Evolutionary conservation across 2,113 vertebrate genomes (phyloP).

Genomic region (Melanostigma gelatinosum): DNA sequence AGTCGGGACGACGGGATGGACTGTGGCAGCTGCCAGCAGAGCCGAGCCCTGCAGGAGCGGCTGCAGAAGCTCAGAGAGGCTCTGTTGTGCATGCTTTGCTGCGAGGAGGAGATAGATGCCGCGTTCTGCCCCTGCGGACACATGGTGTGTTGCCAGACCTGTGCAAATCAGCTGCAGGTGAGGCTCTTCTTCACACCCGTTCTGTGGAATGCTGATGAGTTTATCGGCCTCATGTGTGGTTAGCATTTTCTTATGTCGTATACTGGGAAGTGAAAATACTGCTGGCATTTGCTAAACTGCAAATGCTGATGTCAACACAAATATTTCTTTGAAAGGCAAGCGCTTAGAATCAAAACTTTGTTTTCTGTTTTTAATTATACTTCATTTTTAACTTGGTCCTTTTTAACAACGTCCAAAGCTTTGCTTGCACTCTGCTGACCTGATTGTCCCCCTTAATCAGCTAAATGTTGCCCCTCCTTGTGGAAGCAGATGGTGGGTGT

Average conservation of each 20-base stretch:
- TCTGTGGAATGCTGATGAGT: neutral
- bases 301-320: too few relatives aligned
- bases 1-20: constrained; percentile 82
- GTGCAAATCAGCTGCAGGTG: constrained; percentile 94
- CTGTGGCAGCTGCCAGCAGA: constrained; percentile 93
- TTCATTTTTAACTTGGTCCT: neutral
- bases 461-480: constrained; percentile 58
- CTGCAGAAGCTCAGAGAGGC: constrained; percentile 93
- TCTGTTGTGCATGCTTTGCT: constrained; percentile 96
- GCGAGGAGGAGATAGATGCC: constrained; percentile 94
- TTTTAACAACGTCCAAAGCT: constrained; percentile 44
- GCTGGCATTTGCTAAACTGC: too few relatives aligned
- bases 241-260: too few relatives aligned
- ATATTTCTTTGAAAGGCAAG: too few relatives aligned
- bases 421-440: constrained; percentile 51
- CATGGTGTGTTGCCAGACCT: constrained; percentile 95
- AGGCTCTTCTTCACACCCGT: constrained; percentile 23
- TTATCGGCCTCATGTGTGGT: neutral
- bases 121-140: constrained; percentile 98
- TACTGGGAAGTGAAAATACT: too few relatives aligned
- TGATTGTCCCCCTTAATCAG: constrained; percentile 60
- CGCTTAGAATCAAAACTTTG: too few relatives aligned
- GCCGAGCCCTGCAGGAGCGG: constrained; percentile 90
- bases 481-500: constrained; percentile 47
- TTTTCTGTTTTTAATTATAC: too few relatives aligned